phyloP scores from a whole-genome alignment of 2,797 vertebrate genomes.

The Oreochromis mossambicus region DNA sequence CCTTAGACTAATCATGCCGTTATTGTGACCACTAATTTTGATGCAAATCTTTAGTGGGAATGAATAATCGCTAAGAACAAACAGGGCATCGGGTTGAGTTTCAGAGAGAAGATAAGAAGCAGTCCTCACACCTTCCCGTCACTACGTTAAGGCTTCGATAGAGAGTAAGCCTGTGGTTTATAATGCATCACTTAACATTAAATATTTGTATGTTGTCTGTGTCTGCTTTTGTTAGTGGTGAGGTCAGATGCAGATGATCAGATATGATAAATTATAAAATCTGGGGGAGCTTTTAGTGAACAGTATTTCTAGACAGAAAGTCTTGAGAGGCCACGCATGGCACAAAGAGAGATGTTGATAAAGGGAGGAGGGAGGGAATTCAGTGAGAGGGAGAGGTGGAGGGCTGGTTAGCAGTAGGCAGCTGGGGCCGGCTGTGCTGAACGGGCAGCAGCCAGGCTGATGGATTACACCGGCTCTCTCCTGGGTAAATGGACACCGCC shows the following conservation, averaged over 20 bases:
- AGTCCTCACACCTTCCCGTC: background rate
- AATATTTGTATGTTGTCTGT: slow-evolving; percentile 15
- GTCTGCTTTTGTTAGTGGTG: background rate
- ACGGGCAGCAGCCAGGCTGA: slow-evolving; percentile 69
- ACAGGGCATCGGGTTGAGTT: background rate
- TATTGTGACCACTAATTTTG: background rate
- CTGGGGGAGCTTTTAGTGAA: slow-evolving; percentile 23
- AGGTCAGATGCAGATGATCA: slow-evolving; percentile 10
- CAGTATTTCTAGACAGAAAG: background rate
- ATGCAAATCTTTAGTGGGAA: background rate
- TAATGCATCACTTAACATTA: slow-evolving; percentile 23
- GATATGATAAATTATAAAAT: slow-evolving; percentile 24
- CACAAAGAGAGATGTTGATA: slow-evolving; percentile 37
- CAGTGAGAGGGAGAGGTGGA: slow-evolving; percentile 8
- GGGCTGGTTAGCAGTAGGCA: slow-evolving; percentile 54
- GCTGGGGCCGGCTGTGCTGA: slow-evolving; percentile 61
- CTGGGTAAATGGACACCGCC: slow-evolving; percentile 74
- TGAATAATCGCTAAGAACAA: background rate
- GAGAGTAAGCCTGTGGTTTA: background rate
- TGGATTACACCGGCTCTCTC: slow-evolving; percentile 74
- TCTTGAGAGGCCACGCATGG: background rate
- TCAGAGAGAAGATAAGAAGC: background rate
- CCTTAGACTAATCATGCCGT: background rate
- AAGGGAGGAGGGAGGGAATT: background rate
- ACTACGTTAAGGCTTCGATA: background rate